Evolutionary conservation across 2,797 vertebrate genomes (phyloP).

Genomic region (Acipenser ruthenus): DNA sequence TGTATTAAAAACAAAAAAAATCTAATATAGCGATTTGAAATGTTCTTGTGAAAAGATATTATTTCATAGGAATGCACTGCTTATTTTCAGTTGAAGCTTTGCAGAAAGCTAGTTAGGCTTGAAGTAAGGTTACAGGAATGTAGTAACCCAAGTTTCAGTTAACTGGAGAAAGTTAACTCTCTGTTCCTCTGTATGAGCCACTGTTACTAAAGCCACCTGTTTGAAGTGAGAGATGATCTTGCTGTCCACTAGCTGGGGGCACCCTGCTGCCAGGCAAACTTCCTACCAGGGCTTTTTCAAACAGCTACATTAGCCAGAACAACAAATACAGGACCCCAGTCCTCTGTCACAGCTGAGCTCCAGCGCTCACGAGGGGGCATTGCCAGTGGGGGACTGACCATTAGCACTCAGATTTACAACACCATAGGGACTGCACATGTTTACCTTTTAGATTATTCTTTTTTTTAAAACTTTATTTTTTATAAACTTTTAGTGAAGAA

Average conservation of each 20-base stretch:
- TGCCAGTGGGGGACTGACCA: constrained; percentile 37
- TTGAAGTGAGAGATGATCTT: constrained; percentile 29
- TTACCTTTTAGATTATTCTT: constrained; percentile 27
- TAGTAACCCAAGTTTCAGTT: constrained; percentile 29
- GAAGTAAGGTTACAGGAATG: constrained; percentile 1
- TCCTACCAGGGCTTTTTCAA: constrained; percentile 29
- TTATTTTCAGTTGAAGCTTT: constrained; percentile 39
- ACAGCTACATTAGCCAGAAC: constrained; percentile 47
- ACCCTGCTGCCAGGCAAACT: constrained; percentile 33
- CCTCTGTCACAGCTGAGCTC: constrained; percentile 30
- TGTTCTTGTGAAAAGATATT: constrained; percentile 9
- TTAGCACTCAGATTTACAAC: constrained; percentile 48
- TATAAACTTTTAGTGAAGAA: background rate
- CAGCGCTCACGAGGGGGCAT: constrained; percentile 36
- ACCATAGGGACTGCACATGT: constrained; percentile 34
- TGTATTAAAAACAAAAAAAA: too few relatives aligned
- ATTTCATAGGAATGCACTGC: background rate
- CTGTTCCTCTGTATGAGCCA: background rate
- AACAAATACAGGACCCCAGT: constrained; percentile 34
- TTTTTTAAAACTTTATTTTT: background rate
- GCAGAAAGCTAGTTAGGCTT: constrained; percentile 25
- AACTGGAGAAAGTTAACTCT: constrained; percentile 26
- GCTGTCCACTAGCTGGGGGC: constrained; percentile 31
- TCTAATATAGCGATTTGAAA: background rate
- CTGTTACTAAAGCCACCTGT: constrained; percentile 1